phyloP scores from a whole-genome alignment of 2,888 invertebrate genomes.

The Lochmaea capreae region DNA sequence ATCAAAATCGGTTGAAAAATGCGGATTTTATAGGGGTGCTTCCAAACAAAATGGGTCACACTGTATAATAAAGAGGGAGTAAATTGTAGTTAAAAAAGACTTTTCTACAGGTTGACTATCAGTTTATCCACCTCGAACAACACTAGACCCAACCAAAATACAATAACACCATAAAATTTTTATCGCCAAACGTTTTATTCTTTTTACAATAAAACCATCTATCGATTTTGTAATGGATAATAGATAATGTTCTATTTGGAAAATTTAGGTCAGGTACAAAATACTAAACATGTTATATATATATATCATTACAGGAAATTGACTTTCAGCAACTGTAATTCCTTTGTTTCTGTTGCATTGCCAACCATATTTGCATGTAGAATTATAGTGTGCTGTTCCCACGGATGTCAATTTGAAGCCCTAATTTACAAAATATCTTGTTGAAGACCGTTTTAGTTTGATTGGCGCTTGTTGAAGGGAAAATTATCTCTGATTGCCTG shows the following conservation, averaged over 20 bases:
- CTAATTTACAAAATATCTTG: conserved; percentile 19
- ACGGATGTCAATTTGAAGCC: conserved; percentile 33
- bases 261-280: conserved; percentile 38
- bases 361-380: conserved; percentile 36
- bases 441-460: conserved; percentile 4
- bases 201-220: neutral
- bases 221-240: neutral
- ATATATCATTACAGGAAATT: conserved; percentile 40
- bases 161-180: no score
- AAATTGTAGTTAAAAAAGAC: no score
- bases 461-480: neutral
- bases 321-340: conserved; percentile 42
- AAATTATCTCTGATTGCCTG: conserved; percentile 1
- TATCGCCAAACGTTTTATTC: neutral
- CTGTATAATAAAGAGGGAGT: no score
- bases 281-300: conserved; percentile 36
- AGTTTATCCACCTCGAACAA: no score
- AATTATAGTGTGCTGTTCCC: conserved; percentile 34
- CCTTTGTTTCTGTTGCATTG: conserved; percentile 38
- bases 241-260: neutral
- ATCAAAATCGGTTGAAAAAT: no score
- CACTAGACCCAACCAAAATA: no score
- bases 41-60: no score
- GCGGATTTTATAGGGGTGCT: no score
- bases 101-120: no score